Evolutionary conservation across 2,113 vertebrate species (phyloP).

Genomic region (Astur gentilis): DNA sequence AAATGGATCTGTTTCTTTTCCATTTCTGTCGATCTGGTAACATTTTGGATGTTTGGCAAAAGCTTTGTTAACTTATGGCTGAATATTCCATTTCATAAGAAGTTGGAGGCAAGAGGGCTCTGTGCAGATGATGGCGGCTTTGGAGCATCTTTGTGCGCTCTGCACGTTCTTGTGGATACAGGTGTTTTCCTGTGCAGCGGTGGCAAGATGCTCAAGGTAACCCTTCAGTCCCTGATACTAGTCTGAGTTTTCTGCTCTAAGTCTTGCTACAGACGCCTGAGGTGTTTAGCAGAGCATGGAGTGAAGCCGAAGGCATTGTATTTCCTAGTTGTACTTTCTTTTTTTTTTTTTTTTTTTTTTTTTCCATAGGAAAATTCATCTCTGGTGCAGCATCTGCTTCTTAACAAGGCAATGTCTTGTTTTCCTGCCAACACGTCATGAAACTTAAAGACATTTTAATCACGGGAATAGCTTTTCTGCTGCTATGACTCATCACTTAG

Average conservation of each 20-base stretch:
- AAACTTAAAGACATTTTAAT: background rate
- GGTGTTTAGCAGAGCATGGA: background rate
- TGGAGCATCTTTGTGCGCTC: background rate
- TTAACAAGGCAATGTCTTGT: background rate
- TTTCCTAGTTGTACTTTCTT: background rate
- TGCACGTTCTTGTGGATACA: background rate
- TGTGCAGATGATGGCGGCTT: background rate
- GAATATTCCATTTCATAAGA: background rate
- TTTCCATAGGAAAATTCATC: background rate
- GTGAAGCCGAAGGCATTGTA: background rate
- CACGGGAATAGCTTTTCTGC: background rate
- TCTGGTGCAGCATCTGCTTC: background rate
- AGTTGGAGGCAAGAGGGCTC: background rate
- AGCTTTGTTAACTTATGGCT: background rate
- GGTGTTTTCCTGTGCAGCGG: background rate
- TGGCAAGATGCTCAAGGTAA: background rate
- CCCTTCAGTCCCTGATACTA: background rate
- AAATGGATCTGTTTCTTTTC: background rate
- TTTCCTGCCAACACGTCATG: constrained; percentile 1
- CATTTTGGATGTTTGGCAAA: background rate
- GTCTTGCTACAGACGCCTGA: background rate
- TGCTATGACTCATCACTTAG: background rate
- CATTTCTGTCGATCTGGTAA: background rate
- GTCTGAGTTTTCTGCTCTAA: background rate
- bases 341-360: background rate